A percentile compares a stretch with the other conserved stretches of the same genome.
Conservation (phyloP, 2,113 vertebrate genomes). For the Hyla sarda region DNA sequence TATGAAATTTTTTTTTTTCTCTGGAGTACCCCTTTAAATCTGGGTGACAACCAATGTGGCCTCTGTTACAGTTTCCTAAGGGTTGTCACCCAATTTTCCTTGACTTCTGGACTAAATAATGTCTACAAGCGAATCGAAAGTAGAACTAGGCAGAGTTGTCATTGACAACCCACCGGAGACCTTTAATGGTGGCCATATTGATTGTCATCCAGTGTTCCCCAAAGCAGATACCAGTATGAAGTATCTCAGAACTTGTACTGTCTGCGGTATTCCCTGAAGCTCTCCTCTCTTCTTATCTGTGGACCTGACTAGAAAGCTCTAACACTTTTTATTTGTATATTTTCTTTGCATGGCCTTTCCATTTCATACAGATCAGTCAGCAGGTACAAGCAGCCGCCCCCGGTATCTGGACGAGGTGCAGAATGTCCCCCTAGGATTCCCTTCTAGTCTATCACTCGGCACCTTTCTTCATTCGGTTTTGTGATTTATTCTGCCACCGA, state of each 20-base stretch:
- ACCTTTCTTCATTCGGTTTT: neutral
- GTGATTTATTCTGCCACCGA: constrained; percentile 13
- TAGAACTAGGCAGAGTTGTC: too few relatives aligned
- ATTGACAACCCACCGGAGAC: neutral
- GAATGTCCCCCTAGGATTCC: neutral
- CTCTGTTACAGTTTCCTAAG: too few relatives aligned
- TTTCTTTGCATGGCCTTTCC: neutral
- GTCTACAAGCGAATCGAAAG: too few relatives aligned
- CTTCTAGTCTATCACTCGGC: too few relatives aligned
- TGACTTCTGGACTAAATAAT: too few relatives aligned
- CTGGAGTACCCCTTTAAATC: too few relatives aligned
- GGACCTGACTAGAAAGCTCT: neutral
- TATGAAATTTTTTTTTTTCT: too few relatives aligned
- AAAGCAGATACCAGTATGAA: neutral
- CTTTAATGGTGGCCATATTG: neutral
- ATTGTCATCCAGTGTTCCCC: neutral
- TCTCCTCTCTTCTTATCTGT: neutral
- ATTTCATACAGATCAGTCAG: neutral
- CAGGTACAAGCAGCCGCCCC: neutral
- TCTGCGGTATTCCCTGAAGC: neutral
- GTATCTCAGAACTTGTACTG: neutral
- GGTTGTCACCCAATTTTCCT: too few relatives aligned
- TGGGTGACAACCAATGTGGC: too few relatives aligned
- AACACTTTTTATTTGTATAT: neutral
- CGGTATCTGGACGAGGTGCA: neutral